phyloP scores from a whole-genome alignment of 2,797 vertebrate genomes.

The Propithecus perrieri region DNA sequence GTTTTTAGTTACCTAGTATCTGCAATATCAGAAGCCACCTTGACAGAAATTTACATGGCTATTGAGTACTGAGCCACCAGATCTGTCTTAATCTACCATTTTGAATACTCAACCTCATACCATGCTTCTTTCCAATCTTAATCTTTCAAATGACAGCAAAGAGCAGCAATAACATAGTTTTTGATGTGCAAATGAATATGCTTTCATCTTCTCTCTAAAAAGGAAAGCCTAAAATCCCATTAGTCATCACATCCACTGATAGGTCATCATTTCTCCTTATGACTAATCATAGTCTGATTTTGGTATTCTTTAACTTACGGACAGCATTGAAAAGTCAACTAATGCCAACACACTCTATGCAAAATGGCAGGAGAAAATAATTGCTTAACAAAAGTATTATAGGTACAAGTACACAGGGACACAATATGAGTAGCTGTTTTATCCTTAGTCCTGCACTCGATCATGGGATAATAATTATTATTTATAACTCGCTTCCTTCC shows the following conservation, averaged over 20 bases:
- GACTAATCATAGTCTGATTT: background rate
- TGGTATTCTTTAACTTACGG: background rate
- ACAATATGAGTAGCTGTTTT: background rate
- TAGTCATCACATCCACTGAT: background rate
- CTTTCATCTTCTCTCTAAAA: background rate
- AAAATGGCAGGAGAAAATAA: slow-evolving; percentile 5
- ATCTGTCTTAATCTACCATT: background rate
- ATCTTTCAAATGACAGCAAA: background rate
- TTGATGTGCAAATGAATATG: background rate
- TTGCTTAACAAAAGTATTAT: background rate
- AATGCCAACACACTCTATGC: background rate
- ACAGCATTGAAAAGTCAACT: background rate
- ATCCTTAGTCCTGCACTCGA: background rate
- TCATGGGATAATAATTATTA: background rate
- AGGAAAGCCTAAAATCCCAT: background rate
- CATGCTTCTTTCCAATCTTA: background rate
- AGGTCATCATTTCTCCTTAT: background rate
- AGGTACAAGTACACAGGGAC: background rate
- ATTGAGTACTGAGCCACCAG: background rate
- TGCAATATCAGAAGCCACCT: background rate
- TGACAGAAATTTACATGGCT: background rate
- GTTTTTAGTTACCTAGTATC: background rate
- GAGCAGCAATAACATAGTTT: background rate
- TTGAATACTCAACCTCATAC: background rate
- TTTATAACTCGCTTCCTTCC: background rate